A percentile compares a stretch with the other conserved stretches of the same genome.
Conservation (phyloP, 2,888 invertebrate species). For the Blera fallax region DNA sequence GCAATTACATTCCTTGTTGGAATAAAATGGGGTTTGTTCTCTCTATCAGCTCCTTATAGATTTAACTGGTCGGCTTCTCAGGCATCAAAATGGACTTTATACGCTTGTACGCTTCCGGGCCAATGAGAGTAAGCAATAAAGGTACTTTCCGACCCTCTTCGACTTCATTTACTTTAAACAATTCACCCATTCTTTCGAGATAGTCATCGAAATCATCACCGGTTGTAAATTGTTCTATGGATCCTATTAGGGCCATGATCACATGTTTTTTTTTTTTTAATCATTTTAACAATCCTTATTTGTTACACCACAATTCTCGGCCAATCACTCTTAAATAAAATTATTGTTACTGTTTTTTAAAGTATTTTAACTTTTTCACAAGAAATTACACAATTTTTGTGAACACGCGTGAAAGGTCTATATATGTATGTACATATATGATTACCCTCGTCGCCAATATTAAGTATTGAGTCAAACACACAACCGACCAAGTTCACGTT, state of each 20-base stretch:
- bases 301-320: too few species aligned
- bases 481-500: too few species aligned
- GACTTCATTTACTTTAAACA: constrained; percentile 21
- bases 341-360: too few species aligned
- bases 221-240: neutral
- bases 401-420: too few species aligned
- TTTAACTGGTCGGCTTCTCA: neutral
- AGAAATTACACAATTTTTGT: too few species aligned
- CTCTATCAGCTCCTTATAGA: constrained; percentile 4
- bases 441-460: too few species aligned
- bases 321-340: too few species aligned
- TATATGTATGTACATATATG: too few species aligned
- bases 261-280: too few species aligned
- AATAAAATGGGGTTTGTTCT: constrained; percentile 15
- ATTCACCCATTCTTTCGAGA: constrained; percentile 14
- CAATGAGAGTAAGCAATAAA: neutral
- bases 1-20: constrained; percentile 13
- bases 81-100: constrained; percentile 10
- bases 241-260: neutral
- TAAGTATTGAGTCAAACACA: too few species aligned
- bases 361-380: too few species aligned
- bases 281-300: too few species aligned
- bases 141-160: constrained; percentile 10
- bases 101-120: constrained; percentile 7
- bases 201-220: constrained; percentile 14